Evolutionary conservation across 2,113 vertebrate genomes (phyloP), one percentile per base, ranked within the genome.

Genomic region (Sphyrna mokarran): DNA sequence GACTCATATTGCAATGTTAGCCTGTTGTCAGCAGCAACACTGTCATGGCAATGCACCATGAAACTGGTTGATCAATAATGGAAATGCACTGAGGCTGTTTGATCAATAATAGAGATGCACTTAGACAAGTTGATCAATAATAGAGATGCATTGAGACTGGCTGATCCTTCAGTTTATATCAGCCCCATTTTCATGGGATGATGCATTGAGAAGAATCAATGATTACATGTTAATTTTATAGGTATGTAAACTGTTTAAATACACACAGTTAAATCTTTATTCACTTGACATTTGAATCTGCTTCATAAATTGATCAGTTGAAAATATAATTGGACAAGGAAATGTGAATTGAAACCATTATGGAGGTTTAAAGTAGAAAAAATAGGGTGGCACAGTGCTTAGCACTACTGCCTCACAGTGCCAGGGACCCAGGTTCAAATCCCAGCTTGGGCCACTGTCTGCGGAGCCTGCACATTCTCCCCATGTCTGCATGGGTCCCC

Each of bases 91-190:
- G 76, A 80, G n/a, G 29, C 13, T 80, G 13, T n/a, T 40, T 43
- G 80, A 83, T 83, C 37, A 83, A 43, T 83, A 83, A 83, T 83
- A n/a, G 80, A 40, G n/a, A 83, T 83, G 18, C 37, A 83, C n/a
- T 43, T 16, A 83, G 80, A 83, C 4, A 14, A 22, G 80, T n/a
- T 40, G 37, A 83, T 83, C 80, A 83, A 83, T 83, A 83, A 40
- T 83, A 37, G 80, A 40, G 20, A 83, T 83, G 6, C 37, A 83
- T 1, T 83, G 5, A 83, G 78, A 80, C n/a, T 80, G n/a, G 33
- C 37, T 80, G 78, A 80, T 80, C 78, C 80, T 83, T 83, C 80
- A 83, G 80, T 83, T 83, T 83, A 40, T 6, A 83, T 83, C 80
- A 83, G 80, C 37, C 37, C 37, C 37, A 40, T 83, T 83, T 83